Base-by-base conservation (phyloP, 2,113 vertebrate genomes). In the Scatophagus argus region DNA sequence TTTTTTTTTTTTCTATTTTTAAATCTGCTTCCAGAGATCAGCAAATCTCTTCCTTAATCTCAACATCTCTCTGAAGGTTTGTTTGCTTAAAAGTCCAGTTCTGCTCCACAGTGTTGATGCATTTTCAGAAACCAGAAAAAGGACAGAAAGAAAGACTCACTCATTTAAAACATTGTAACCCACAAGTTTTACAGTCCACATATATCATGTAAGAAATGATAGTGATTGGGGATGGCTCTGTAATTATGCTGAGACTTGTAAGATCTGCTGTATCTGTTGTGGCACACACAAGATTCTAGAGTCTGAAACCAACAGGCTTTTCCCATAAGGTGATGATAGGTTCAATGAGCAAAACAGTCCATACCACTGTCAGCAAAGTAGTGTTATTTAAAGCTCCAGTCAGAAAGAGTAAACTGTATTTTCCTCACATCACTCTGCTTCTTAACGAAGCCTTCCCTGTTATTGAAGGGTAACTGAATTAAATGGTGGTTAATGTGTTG, bases 241-340 rank as follows among this genome's bases (percentile, higher is more conserved):
- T 83, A 27, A 72, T 72, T 63, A 62, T 41, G 49, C 36, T 14
- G 43, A 36, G 46, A 66, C 54, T 25, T 61, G 8, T 25, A 31
- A 62, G 29, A 70, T 55, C 39, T 36, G 39, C 74, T 56, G 60
- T 46, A 46, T 78, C 29, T 68, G 49, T 17, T 11, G 1, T 65
- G 25, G 52, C 23, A 55, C 23, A 38, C 1, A 3, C 14, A 10
- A 55, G 11, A 41, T 38, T 29, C 13, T 23, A 5, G 49, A 64
- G 58, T 39, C 19, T 38, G 32, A 79, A 58, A 39, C 60, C 29
- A 71, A 39, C 25, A 39, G 39, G 27, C 60, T 29, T 59, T 23
- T 66, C 60, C 54, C 43, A 52, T 27, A 12, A 32, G 51, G 14
- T 4, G 21, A 58, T 64, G 34, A 43, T 41, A 17, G 52, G 11